Base-by-base conservation (phyloP, 2,888 invertebrate genomes). In the Amblyjoppa proteus region DNA sequence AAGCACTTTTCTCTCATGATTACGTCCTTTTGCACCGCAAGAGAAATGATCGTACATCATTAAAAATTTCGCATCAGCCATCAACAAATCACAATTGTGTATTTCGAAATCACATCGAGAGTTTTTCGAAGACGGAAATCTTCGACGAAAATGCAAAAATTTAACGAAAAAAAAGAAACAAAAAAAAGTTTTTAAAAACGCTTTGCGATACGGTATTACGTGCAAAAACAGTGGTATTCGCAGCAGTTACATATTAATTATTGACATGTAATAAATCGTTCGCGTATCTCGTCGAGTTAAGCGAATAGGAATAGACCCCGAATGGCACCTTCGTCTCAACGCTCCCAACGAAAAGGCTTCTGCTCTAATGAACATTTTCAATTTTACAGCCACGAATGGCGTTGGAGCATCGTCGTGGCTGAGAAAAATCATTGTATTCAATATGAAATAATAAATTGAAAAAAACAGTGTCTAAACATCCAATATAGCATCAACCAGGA, bases 271-370 rank as follows among this genome's bases (percentile, higher is more conserved):
- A 28, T 31, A 28, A 58, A 20, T 75, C 53, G 61, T 77, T 78
- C n/a, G 51, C 71, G 11, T 45, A 20, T 84, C 28, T 81, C 11
- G 31, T 77, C 53, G 70, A 66, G 70, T 70, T 68, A 71, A 66
- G 75, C 71, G 53, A 49, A 49, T 58, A 76, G 61, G 56, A 64
- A 74, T 56, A 49, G 45, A 64, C 73, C 41, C 81, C 53, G 53
- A 79, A 79, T 85, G 81, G 81, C 81, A 81, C 58, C 64, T 81
- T 45, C 56, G 61, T 41, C 56, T 28, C 34, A 81, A 81, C 58
- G 49, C 25, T 56, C 68, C 66, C 53, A 58, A 45, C 11, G 68
- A 45, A 77, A 56, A 16, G 53, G 53, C 68, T 56, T 45, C 31
- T 20, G 20, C 20, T 51, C 64, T 25, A 71, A 66, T n/a, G 31